Evolutionary conservation across 2,888 invertebrate genomes (phyloP).

Genomic region (Agrotis exclamationis): DNA sequence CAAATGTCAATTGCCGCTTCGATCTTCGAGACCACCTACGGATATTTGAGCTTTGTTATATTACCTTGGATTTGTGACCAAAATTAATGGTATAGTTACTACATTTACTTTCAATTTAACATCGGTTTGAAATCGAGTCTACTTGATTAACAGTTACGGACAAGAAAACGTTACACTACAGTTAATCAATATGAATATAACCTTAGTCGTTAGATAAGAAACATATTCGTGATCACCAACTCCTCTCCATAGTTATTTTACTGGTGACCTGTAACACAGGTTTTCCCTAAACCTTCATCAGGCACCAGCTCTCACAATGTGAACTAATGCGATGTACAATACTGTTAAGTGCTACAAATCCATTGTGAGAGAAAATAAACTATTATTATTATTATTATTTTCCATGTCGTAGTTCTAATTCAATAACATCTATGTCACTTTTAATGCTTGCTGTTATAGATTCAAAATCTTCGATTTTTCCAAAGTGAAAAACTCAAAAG

Average conservation of each 20-base stretch:
- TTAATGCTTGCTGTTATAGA: background rate
- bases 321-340: too few species aligned
- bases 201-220: background rate
- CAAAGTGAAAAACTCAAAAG: too few species aligned
- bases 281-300: too few species aligned
- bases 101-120: constrained; percentile 31
- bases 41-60: constrained; percentile 38
- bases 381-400: too few species aligned
- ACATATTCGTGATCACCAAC: constrained; percentile 14
- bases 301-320: too few species aligned
- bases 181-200: constrained; percentile 27
- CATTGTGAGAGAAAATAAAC: too few species aligned
- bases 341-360: too few species aligned
- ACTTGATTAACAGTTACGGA: background rate
- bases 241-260: constrained; percentile 23
- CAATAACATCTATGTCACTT: constrained; percentile 14
- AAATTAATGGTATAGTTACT: constrained; percentile 29
- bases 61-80: constrained; percentile 34
- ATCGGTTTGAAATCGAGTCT: constrained; percentile 6
- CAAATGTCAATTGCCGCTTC: constrained; percentile 71
- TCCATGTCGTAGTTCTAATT: constrained; percentile 23
- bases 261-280: too few species aligned
- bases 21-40: constrained; percentile 71
- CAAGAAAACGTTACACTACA: constrained; percentile 31
- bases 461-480: background rate